These are phyloP conservation scores for Bradypus variegatus DNA, from an alignment of 2,797 vertebrate genomes.

Conservation along the genomic window DNA sequence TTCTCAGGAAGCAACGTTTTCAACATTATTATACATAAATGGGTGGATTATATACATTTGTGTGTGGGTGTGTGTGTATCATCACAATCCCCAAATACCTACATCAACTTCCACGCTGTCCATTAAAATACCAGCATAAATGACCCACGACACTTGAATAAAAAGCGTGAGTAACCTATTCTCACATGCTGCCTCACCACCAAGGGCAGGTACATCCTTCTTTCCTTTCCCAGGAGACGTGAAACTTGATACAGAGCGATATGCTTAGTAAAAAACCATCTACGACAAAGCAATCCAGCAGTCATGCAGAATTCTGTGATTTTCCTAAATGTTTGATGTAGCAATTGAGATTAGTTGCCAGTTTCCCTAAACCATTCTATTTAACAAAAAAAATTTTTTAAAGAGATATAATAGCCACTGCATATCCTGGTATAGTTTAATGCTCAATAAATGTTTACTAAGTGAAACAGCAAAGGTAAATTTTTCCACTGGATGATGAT, in stretches of 20 bases:
- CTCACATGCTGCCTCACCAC: not conserved
- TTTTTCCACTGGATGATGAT: not conserved
- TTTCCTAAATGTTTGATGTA: not conserved
- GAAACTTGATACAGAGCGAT: not conserved
- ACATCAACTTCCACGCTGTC: not conserved
- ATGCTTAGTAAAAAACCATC: not conserved
- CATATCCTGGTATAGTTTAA: not conserved
- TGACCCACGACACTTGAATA: not conserved
- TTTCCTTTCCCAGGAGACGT: too few relatives aligned
- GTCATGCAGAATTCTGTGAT: not conserved
- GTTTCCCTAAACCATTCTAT: not conserved
- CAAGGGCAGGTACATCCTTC: not conserved
- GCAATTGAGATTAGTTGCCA: not conserved
- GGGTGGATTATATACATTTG: not conserved
- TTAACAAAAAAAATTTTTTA: not conserved
- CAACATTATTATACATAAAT: not conserved
- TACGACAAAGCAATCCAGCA: not conserved
- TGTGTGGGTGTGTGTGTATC: not conserved
- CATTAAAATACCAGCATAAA: not conserved
- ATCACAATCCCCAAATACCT: not conserved
- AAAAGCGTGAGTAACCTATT: not conserved
- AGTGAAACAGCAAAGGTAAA: not conserved
- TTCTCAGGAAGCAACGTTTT: not conserved
- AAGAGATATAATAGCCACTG: not conserved
- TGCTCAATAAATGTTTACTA: not conserved